These are phyloP conservation scores for Asarcornis scutulata DNA, from an alignment of 2,113 vertebrate genomes.

Conservation along the genomic window DNA sequence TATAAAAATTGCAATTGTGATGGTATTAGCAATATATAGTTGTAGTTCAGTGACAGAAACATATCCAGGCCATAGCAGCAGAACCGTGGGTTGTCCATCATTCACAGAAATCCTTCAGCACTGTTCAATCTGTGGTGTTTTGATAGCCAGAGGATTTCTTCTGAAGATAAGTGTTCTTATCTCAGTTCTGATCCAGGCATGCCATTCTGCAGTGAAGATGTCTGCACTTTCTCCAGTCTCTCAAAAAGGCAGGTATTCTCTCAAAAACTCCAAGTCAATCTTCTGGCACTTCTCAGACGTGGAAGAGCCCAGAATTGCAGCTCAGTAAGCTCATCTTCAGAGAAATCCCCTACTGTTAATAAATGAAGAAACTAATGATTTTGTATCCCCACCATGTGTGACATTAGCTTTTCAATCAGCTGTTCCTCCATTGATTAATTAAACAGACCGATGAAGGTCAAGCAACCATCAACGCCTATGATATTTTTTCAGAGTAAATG, in stretches of 20 bases:
- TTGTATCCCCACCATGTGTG: not conserved
- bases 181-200: not conserved
- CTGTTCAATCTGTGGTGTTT: not conserved
- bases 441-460: not conserved
- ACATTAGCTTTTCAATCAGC: not conserved
- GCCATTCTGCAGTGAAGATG: not conserved
- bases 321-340: accelerated
- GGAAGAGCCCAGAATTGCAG: not conserved
- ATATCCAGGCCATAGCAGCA: not conserved
- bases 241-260: not conserved
- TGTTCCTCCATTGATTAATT: not conserved
- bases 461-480: not conserved
- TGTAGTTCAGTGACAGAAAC: not conserved
- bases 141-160: not conserved
- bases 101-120: not conserved
- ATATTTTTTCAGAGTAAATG: not conserved
- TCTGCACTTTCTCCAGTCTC: not conserved
- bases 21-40: not conserved
- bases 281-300: not conserved
- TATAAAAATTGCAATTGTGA: not conserved
- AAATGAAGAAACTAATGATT: not conserved
- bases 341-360: not conserved
- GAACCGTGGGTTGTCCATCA: not conserved
- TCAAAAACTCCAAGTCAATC: not conserved
- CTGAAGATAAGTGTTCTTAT: not conserved